These are phyloP conservation scores for Seriola dumerili DNA, from an alignment of 2,113 vertebrate genomes.

Conservation along the genomic window DNA sequence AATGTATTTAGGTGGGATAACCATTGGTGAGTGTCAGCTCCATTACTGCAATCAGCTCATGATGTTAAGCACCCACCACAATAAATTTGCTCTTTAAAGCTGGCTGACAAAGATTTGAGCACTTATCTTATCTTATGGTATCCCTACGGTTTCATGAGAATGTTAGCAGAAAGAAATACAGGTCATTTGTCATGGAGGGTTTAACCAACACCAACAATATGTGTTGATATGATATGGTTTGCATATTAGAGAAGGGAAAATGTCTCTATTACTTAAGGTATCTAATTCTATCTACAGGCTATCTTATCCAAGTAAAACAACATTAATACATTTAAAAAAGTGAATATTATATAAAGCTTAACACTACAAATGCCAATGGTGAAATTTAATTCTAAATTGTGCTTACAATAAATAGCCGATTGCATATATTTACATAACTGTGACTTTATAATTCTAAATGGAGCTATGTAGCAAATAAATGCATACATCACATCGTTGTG, in stretches of 20 bases:
- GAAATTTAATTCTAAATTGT: neutral
- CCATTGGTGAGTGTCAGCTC: neutral
- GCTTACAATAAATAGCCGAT: neutral
- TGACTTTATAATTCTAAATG: slow-evolving; percentile 1
- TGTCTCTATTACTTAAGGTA: neutral
- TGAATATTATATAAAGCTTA: neutral
- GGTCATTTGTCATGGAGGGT: neutral
- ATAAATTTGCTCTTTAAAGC: neutral
- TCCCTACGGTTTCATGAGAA: neutral
- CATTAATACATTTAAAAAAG: neutral
- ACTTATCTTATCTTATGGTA: neutral
- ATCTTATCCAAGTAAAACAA: neutral
- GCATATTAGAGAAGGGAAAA: neutral
- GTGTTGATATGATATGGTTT: neutral
- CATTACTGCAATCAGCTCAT: neutral
- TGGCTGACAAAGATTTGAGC: neutral
- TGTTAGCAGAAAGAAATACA: neutral
- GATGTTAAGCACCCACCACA: neutral
- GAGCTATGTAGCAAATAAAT: neutral
- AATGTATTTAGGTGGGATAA: neutral
- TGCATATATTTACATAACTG: slow-evolving; percentile 3
- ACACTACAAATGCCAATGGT: neutral
- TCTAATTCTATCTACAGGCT: neutral
- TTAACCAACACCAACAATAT: neutral
- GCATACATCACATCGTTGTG: neutral